phyloP scores from a whole-genome alignment of 2,888 invertebrate genomes.

The Lepidochitona cinerea region DNA sequence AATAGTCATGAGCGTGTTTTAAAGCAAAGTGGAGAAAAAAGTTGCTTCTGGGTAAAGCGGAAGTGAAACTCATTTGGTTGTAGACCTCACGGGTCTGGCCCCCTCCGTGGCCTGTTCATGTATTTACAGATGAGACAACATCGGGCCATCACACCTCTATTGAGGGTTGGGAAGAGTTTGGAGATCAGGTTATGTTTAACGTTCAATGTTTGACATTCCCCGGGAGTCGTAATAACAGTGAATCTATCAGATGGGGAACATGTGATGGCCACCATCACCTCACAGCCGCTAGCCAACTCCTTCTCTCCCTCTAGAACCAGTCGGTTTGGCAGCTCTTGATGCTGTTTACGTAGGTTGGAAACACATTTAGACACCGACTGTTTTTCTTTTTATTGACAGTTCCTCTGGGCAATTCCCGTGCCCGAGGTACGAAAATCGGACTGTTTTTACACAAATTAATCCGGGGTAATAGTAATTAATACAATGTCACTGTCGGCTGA shows the following conservation, averaged over 20 bases:
- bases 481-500: neutral
- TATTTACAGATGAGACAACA: too few relatives aligned
- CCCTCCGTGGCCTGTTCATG: too few relatives aligned
- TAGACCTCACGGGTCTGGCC: too few relatives aligned
- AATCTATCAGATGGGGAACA: neutral
- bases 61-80: too few relatives aligned
- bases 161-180: neutral
- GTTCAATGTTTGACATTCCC: neutral
- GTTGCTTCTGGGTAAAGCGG: too few relatives aligned
- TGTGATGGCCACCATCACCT: neutral
- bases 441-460: slow-evolving; percentile 6
- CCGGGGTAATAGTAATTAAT: neutral
- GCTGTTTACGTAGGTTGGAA: slow-evolving; percentile 2
- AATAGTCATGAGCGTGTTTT: too few relatives aligned
- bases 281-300: too few relatives aligned
- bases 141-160: neutral
- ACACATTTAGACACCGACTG: neutral
- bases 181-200: neutral
- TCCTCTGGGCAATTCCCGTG: neutral
- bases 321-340: neutral
- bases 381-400: neutral
- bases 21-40: too few relatives aligned
- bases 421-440: neutral
- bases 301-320: too few relatives aligned
- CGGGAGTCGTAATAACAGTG: neutral